Evolutionary conservation across 2,113 vertebrate genomes (phyloP).

Genomic region (Calidris pugnax): DNA sequence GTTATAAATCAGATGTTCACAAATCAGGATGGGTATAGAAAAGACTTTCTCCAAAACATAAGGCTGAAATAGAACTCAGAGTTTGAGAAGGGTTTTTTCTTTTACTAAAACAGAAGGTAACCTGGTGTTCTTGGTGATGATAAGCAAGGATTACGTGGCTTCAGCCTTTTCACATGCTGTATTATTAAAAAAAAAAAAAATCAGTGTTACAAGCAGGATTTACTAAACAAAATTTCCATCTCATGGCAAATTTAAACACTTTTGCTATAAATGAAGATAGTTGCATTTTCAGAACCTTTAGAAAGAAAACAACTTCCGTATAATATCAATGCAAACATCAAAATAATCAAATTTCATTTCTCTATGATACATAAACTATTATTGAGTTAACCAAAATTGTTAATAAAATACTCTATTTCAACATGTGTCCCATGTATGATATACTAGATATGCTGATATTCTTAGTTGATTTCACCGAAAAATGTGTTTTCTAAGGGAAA

Average conservation of each 20-base stretch:
- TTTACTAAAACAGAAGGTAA: not conserved
- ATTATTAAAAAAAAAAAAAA: not conserved
- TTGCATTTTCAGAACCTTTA: not conserved
- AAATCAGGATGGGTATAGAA: not conserved
- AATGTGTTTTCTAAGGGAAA: not conserved
- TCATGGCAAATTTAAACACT: not conserved
- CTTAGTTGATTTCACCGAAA: not conserved
- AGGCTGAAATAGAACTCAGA: not conserved
- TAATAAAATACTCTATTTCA: not conserved
- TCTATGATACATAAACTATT: not conserved
- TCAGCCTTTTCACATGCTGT: not conserved
- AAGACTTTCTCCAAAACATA: not conserved
- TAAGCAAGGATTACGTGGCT: not conserved
- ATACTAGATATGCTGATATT: not conserved
- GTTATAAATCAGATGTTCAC: not conserved
- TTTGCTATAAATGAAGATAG: not conserved
- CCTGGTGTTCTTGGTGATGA: not conserved
- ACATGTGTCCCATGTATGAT: not conserved
- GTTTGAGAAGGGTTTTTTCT: not conserved
- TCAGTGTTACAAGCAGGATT: not conserved
- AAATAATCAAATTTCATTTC: not conserved
- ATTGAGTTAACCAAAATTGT: not conserved
- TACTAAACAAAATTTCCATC: not conserved
- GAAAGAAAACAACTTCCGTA: not conserved
- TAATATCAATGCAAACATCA: not conserved